These are phyloP conservation scores for Protosalanx chinensis DNA, from an alignment of 2,797 vertebrate genomes.

Conservation along the genomic window DNA sequence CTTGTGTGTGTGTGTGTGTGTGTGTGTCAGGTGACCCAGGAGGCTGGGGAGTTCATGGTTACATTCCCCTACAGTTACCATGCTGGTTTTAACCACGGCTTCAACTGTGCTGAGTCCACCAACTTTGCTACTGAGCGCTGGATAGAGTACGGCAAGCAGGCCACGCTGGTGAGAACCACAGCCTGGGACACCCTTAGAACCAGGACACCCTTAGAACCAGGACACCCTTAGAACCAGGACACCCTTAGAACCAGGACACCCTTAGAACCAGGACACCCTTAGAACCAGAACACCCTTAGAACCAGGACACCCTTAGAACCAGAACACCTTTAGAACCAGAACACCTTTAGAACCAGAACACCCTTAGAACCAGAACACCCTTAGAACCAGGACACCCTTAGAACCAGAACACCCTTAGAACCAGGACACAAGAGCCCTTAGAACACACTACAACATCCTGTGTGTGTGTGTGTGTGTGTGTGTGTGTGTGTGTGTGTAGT, in stretches of 20 bases:
- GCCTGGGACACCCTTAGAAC: neutral
- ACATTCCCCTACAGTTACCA: constrained; percentile 97
- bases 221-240: neutral
- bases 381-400: neutral
- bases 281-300: neutral
- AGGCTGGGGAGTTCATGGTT: constrained; percentile 96
- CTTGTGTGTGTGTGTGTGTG: neutral
- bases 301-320: neutral
- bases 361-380: neutral
- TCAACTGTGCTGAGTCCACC: constrained; percentile 98
- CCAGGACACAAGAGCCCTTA: too few relatives aligned
- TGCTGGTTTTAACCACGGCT: constrained; percentile 98
- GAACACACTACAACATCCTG: neutral
- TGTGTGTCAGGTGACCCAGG: constrained; percentile 86
- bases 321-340: neutral
- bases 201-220: neutral
- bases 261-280: neutral
- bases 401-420: neutral
- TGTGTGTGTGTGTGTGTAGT: constrained; percentile 67
- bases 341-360: too few relatives aligned
- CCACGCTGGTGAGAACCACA: constrained; percentile 78
- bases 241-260: too few relatives aligned
- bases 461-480: constrained; percentile 13
- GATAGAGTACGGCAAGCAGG: constrained; percentile 97
- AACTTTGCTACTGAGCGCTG: constrained; percentile 96